Evolutionary conservation across 2,888 invertebrate genomes (phyloP).

Genomic region (Ernsta delagoae): DNA sequence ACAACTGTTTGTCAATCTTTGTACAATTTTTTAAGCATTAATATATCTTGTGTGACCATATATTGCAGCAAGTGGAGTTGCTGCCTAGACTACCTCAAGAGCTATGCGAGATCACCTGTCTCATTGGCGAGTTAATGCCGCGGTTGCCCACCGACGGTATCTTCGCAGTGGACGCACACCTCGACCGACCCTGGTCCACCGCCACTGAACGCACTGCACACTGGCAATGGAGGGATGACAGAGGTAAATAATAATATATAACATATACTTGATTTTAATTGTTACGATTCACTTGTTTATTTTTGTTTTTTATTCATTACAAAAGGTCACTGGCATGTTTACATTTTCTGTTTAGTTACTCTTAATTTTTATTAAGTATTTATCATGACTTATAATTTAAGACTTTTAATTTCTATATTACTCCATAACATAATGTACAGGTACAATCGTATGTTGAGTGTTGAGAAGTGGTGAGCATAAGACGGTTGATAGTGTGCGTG

Average conservation of each 20-base stretch:
- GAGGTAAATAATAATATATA: slow-evolving; percentile 86
- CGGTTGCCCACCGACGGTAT: slow-evolving; percentile 97
- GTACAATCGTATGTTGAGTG: background rate
- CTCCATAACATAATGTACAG: background rate
- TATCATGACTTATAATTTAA: too few species aligned
- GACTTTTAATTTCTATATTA: background rate
- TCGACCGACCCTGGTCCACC: slow-evolving; percentile 90
- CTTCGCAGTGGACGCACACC: slow-evolving; percentile 95
- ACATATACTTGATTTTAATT: too few species aligned
- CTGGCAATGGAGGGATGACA: slow-evolving; percentile 99
- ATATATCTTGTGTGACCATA: too few species aligned
- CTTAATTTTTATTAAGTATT: too few species aligned
- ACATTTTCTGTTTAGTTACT: too few species aligned
- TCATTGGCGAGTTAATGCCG: slow-evolving; percentile 99
- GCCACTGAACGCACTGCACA: slow-evolving; percentile 94
- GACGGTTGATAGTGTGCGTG: background rate
- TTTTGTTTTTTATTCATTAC: too few species aligned
- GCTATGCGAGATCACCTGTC: slow-evolving; percentile 97
- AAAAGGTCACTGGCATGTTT: too few species aligned
- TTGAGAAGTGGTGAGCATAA: background rate
- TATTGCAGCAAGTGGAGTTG: slow-evolving; percentile 89
- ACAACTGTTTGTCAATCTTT: too few species aligned
- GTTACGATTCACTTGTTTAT: too few species aligned
- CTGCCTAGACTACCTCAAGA: slow-evolving; percentile 97
- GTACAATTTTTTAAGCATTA: too few species aligned